Base-by-base conservation (phyloP, 1,140 invertebrate genomes). In the Trachelipus rathkii region DNA sequence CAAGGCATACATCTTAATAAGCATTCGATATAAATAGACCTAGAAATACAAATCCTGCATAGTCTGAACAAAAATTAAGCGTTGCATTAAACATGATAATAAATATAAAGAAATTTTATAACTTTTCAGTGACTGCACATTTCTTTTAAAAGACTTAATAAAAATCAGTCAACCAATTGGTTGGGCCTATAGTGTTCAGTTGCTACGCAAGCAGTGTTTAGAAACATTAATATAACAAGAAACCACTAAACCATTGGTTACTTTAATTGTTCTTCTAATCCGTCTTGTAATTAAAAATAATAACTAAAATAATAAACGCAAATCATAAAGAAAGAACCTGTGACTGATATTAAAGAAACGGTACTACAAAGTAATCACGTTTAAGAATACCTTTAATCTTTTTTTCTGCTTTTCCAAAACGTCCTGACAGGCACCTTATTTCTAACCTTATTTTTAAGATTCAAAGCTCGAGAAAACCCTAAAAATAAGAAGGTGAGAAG, bases 21-120 rank as follows among this genome's bases (percentile, higher is more conserved):
- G 92, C 97, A 99, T 99, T 88, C 99, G 92, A 91, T 90, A 99
- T 95, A 87, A 99, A 99, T 81, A 99, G 91, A 83, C 93, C 95
- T 84, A 99, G 90, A 88, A 99, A 99, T 83, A 95, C 92, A 88
- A 92, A 99, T 89, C 99, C 98, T 82, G 97, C 94, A 86, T 92
- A 95, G 89, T 93, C 97, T 99, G 88, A 85, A 83, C 45, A 66
- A 75, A 46, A 71, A 75, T 60, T 60, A 60, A 60, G 19, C 8
- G 19, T 2, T 60, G 8, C 19, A n/a, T 23, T n/a, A n/a, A 19
- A 10, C n/a, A 74, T 13, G 11, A 44, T 66, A n/a, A 74, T 60
- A 60, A 33, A 24, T 67, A 13, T 44, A 10, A 73, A 46, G 50
- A 8, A 53, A 10, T 53, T 7, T 46, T 53, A 73, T 53, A 43